Percentiles rank a stretch among this genome's conserved stretches.
Conservation (phyloP, 2,113 vertebrate species). For the Saguinus imperator region DNA sequence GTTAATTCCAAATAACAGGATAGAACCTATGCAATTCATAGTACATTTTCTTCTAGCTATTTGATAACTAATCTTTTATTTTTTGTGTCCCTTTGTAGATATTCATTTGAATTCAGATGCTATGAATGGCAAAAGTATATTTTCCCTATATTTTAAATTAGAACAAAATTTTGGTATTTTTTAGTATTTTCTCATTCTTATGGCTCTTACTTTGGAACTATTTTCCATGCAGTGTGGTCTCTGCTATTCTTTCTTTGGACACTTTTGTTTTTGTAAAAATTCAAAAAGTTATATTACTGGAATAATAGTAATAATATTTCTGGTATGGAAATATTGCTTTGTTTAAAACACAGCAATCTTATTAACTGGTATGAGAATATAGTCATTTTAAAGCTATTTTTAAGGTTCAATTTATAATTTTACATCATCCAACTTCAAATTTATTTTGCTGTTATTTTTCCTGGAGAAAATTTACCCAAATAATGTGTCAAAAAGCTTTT, state of each 20-base stretch:
- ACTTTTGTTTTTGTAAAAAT: constrained; percentile 14
- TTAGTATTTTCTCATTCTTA: constrained; percentile 1
- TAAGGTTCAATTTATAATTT: constrained; percentile 10
- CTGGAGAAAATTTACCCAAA: neutral
- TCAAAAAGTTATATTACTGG: neutral
- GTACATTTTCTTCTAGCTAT: neutral
- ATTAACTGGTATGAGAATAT: neutral
- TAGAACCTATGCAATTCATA: neutral
- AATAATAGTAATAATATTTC: neutral
- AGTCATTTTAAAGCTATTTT: constrained; percentile 18
- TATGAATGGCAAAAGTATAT: constrained; percentile 1
- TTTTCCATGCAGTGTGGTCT: neutral
- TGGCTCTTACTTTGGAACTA: neutral
- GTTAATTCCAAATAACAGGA: neutral
- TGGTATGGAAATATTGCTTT: neutral
- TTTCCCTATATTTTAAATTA: neutral
- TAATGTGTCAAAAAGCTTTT: neutral
- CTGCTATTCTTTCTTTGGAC: neutral
- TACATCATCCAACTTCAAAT: neutral
- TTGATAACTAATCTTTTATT: neutral
- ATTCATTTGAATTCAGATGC: neutral
- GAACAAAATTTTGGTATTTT: neutral
- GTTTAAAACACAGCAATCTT: neutral
- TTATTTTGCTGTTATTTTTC: constrained; percentile 38
- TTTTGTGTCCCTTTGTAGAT: neutral